Percentiles rank a stretch among this genome's conserved stretches.
Conservation (phyloP, 2,888 invertebrate species). For the Oscheius myriophilus region DNA sequence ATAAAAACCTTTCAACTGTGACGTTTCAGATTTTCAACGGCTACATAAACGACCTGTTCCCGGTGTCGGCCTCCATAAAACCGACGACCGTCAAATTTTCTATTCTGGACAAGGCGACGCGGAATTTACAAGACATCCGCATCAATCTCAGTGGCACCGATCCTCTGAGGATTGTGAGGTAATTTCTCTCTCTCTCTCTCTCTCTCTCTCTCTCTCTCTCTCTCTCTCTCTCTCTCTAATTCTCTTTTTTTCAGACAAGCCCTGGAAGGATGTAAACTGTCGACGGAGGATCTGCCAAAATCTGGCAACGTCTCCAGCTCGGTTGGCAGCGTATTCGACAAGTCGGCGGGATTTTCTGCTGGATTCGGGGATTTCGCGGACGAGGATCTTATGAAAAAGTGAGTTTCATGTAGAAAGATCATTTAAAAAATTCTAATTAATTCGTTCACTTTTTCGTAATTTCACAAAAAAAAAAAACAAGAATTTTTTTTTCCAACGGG, state of each 20-base stretch:
- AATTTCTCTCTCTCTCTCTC: background rate
- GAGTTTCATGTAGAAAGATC: constrained; percentile 6
- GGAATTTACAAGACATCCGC: constrained; percentile 45
- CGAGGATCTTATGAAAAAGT: constrained; percentile 47
- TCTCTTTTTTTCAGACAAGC: constrained; percentile 53
- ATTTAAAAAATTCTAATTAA: background rate
- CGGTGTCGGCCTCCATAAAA: constrained; percentile 37
- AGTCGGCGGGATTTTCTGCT: background rate
- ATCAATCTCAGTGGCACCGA: constrained; percentile 65
- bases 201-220: too few species aligned
- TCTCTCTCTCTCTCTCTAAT: constrained; percentile 14
- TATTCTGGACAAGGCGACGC: constrained; percentile 26
- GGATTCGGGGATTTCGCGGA: constrained; percentile 28
- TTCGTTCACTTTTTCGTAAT: background rate
- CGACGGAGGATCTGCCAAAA: constrained; percentile 54
- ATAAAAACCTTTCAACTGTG: background rate
- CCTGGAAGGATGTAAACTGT: constrained; percentile 60
- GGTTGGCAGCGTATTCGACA: constrained; percentile 3
- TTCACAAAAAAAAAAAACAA: too few species aligned
- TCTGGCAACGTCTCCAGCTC: background rate
- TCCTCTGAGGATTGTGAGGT: constrained; percentile 62
- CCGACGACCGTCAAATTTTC: constrained; percentile 38
- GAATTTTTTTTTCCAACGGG: too few species aligned
- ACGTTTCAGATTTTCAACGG: constrained; percentile 69
- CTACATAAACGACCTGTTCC: constrained; percentile 68